Evolutionary conservation across 2,797 vertebrate genomes (phyloP).

Genomic region (Spinus pinus): DNA sequence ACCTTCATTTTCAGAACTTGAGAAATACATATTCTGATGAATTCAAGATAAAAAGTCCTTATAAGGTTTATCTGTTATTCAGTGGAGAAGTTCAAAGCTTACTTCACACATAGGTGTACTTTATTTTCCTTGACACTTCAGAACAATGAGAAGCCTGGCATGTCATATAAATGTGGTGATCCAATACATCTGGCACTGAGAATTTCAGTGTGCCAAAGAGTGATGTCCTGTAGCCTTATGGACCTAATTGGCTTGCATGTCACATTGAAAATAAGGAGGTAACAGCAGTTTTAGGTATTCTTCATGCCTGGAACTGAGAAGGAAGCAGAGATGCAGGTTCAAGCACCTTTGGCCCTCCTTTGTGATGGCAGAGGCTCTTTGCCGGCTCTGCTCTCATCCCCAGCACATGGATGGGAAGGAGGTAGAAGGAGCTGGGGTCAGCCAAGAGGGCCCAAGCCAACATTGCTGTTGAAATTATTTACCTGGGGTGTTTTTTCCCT

Average conservation of each 20-base stretch:
- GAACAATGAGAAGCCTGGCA: not conserved
- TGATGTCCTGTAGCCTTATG: not conserved
- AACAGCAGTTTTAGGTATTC: not conserved
- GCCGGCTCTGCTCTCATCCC: not conserved
- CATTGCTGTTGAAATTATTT: rapidly evolving
- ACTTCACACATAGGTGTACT: not conserved
- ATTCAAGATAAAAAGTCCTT: not conserved
- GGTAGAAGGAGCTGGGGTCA: not conserved
- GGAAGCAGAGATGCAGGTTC: not conserved
- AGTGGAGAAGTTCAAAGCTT: not conserved
- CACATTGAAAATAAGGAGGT: not conserved
- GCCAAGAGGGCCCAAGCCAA: not conserved
- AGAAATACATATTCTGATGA: not conserved
- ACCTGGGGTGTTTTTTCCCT: not conserved
- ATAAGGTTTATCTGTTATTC: not conserved
- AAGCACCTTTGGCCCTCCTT: not conserved
- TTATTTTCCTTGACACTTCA: not conserved
- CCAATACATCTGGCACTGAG: not conserved
- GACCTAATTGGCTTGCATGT: not conserved
- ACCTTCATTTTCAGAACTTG: not conserved
- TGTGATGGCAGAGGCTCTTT: not conserved
- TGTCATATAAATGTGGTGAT: not conserved
- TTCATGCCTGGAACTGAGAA: not conserved
- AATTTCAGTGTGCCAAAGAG: not conserved
- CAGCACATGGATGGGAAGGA: rapidly evolving